Conservation (phyloP, 2,113 vertebrate genomes). For the Symphodus melops region DNA sequence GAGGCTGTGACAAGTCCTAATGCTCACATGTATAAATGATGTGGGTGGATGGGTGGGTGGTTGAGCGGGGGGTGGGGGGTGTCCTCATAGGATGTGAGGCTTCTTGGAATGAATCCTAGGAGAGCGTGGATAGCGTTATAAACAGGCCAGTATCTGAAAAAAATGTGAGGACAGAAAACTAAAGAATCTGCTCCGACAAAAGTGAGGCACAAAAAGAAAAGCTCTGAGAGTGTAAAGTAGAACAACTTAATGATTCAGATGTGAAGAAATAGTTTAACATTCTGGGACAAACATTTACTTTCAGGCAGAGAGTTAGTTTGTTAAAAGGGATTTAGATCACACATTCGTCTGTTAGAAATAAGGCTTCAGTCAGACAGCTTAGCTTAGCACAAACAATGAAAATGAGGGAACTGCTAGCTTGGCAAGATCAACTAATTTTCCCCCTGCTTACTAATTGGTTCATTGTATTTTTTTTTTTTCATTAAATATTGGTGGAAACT, state of each 20-base stretch:
- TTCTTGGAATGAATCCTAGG: constrained; percentile 54
- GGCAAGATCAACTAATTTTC: too few species aligned
- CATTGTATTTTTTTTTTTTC: too few species aligned
- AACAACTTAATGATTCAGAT: not conserved
- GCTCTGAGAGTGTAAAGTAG: not conserved
- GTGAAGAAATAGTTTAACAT: not conserved
- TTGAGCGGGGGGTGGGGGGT: constrained; percentile 35
- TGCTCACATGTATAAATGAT: constrained; percentile 81
- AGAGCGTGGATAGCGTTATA: constrained; percentile 36
- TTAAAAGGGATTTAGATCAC: not conserved
- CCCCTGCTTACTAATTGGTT: too few species aligned
- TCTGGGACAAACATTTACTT: not conserved
- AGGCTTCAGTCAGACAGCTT: too few species aligned
- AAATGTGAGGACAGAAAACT: constrained; percentile 25
- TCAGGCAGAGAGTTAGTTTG: too few species aligned
- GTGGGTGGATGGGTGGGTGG: constrained; percentile 33
- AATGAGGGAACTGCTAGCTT: too few species aligned
- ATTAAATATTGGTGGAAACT: too few species aligned
- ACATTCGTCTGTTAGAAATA: too few species aligned
- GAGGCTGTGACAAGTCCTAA: constrained; percentile 78
- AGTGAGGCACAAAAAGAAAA: not conserved
- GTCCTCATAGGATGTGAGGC: constrained; percentile 43
- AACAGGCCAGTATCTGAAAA: constrained; percentile 39
- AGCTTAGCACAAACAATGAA: too few species aligned
- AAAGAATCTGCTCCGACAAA: not conserved